A percentile compares a stretch with the other conserved stretches of the same genome.
These are phyloP conservation scores for Phengaris arion DNA, from an alignment of 2,888 invertebrate genomes.

Conservation along the genomic window DNA sequence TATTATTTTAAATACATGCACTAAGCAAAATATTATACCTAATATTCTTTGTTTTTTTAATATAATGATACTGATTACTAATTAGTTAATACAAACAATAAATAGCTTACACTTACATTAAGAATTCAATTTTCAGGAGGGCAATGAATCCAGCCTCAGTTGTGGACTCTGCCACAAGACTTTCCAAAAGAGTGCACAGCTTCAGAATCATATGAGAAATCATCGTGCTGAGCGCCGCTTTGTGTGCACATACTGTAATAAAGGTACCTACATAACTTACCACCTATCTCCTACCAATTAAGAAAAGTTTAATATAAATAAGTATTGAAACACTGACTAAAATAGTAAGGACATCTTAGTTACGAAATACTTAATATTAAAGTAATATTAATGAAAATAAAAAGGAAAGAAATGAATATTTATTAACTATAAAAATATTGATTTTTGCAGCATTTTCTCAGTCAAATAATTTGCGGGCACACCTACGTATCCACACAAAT, in stretches of 20 bases:
- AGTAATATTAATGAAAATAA: too few relatives aligned
- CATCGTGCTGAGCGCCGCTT: conserved; percentile 75
- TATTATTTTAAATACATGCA: background rate
- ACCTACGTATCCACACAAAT: conserved; percentile 75
- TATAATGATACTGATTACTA: too few relatives aligned
- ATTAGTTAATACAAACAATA: too few relatives aligned
- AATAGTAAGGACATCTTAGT: too few relatives aligned
- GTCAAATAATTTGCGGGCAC: conserved; percentile 74
- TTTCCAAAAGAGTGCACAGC: conserved; percentile 70
- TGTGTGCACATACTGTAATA: conserved; percentile 75
- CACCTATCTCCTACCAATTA: background rate
- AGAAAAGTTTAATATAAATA: too few relatives aligned
- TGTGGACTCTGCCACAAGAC: conserved; percentile 74
- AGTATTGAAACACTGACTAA: too few relatives aligned
- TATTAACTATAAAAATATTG: background rate
- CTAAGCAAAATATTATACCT: background rate
- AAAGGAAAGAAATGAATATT: background rate
- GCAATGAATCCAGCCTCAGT: conserved; percentile 54
- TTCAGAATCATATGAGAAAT: conserved; percentile 73
- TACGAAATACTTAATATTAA: too few relatives aligned
- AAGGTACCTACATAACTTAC: conserved; percentile 53
- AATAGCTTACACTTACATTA: background rate
- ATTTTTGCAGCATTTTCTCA: conserved; percentile 69
- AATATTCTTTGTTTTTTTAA: too few relatives aligned
- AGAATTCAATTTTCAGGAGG: conserved; percentile 38